Percentiles rank a stretch among this genome's conserved stretches.
These are phyloP conservation scores for Drosophila seguyi DNA, from an alignment of 1,140 invertebrate species.

Conservation along the genomic window DNA sequence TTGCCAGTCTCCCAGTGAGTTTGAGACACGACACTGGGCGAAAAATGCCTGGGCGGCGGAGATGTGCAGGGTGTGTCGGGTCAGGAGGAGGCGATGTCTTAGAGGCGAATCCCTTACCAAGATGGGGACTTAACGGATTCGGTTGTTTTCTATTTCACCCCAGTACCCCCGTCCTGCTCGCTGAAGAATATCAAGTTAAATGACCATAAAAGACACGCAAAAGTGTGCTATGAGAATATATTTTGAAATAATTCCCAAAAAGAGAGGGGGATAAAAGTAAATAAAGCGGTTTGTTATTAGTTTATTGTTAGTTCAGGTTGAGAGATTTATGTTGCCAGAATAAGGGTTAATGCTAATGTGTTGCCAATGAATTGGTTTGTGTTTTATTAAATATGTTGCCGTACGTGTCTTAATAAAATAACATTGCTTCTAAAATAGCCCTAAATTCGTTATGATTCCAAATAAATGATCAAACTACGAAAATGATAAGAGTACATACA, in stretches of 20 bases:
- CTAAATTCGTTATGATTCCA: background rate
- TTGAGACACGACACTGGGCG: conserved; percentile 52
- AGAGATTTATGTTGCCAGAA: background rate
- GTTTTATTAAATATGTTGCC: too few species aligned
- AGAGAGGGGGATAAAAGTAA: background rate
- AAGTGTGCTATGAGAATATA: conserved; percentile 24
- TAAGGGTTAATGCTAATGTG: too few species aligned
- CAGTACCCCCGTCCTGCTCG: background rate
- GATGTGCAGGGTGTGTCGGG: conserved; percentile 5
- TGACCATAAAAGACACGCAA: conserved; percentile 31
- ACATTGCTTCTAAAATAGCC: background rate
- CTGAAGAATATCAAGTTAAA: conserved; percentile 40
- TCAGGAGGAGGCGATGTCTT: conserved; percentile 22
- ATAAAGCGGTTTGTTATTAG: background rate
- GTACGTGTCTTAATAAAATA: background rate
- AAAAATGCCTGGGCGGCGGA: conserved; percentile 15
- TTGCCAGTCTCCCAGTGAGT: conserved; percentile 50
- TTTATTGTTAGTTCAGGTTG: background rate
- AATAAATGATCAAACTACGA: too few species aligned
- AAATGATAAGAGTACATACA: too few species aligned
- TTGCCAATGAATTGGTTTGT: background rate
- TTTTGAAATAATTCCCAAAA: conserved; percentile 5
- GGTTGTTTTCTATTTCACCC: conserved; percentile 27
- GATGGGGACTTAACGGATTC: conserved; percentile 40
- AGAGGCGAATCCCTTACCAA: conserved; percentile 39